A percentile compares a stretch with the other conserved stretches of the same genome.
These are phyloP conservation scores for Vollenhovia emeryi DNA, from an alignment of 1,140 invertebrate species.

Conservation along the genomic window DNA sequence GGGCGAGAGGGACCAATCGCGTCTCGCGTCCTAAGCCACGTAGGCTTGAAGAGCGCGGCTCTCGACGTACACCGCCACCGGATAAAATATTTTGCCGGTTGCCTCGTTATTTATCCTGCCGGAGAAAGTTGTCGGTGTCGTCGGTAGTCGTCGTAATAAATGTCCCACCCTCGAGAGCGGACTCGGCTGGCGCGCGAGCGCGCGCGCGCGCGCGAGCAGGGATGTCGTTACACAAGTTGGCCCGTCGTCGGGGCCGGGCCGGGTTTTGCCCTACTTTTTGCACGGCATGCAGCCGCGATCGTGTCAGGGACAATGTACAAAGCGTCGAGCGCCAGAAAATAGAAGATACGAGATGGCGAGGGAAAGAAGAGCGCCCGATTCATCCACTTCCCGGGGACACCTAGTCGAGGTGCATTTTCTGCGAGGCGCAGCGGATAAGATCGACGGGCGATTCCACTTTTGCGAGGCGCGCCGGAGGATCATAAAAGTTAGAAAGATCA, in stretches of 20 bases:
- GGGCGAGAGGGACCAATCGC: conserved; percentile 27
- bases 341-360: conserved; percentile 12
- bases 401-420: background rate
- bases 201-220: no score
- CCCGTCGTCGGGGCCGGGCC: conserved; percentile 21
- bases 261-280: conserved; percentile 55
- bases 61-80: background rate
- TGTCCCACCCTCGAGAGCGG: conserved; percentile 43
- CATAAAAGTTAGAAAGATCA: background rate
- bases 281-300: conserved; percentile 35
- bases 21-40: conserved; percentile 23
- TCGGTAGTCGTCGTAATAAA: conserved; percentile 59
- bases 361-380: background rate
- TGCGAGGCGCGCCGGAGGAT: background rate
- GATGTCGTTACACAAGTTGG: conserved; percentile 51
- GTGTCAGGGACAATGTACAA: conserved; percentile 51
- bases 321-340: conserved; percentile 17
- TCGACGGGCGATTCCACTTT: background rate
- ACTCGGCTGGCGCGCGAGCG: conserved; percentile 22
- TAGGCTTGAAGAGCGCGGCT: conserved; percentile 38
- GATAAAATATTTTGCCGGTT: conserved; percentile 57
- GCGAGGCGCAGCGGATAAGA: background rate
- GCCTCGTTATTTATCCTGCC: conserved; percentile 61
- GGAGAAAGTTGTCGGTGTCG: conserved; percentile 61
- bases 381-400: background rate